phyloP scores from a whole-genome alignment of 2,888 invertebrate genomes.

The Coelinius sp. region DNA sequence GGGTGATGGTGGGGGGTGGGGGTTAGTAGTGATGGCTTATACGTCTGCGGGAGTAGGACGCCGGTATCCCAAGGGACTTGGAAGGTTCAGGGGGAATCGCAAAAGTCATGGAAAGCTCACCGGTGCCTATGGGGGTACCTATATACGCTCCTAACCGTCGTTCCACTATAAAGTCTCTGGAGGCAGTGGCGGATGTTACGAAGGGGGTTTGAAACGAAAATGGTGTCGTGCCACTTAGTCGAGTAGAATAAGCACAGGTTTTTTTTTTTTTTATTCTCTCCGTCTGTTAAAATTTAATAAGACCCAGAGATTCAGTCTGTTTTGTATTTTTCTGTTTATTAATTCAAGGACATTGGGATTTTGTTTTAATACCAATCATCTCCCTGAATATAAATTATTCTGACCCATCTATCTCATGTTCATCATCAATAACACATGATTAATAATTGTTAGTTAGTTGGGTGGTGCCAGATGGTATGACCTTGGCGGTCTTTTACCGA shows the following conservation, averaged over 20 bases:
- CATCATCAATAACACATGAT: too few relatives aligned
- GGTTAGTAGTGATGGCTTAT: slow-evolving; percentile 41
- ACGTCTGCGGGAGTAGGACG: slow-evolving; percentile 35
- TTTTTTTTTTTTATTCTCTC: slow-evolving; percentile 12
- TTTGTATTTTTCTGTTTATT: not conserved
- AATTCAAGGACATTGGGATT: not conserved
- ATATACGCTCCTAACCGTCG: slow-evolving; percentile 23
- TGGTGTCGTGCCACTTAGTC: slow-evolving; percentile 69
- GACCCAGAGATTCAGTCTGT: not conserved
- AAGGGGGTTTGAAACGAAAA: slow-evolving; percentile 67
- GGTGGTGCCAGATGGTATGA: too few relatives aligned
- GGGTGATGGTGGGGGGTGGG: slow-evolving; percentile 39
- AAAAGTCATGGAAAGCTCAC: slow-evolving; percentile 64
- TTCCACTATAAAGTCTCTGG: slow-evolving; percentile 61
- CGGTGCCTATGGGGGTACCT: slow-evolving; percentile 29
- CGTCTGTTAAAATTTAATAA: slow-evolving; percentile 26
- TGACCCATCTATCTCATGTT: too few relatives aligned
- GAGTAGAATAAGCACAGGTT: slow-evolving; percentile 12
- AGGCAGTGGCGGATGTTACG: slow-evolving; percentile 49
- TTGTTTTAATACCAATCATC: not conserved
- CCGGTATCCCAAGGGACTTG: slow-evolving; percentile 58
- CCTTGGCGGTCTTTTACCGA: too few relatives aligned
- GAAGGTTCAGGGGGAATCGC: slow-evolving; percentile 55
- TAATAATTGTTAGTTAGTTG: too few relatives aligned
- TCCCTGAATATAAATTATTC: too few relatives aligned